Evolutionary conservation across 2,797 vertebrate species (phyloP).

Genomic region (Allobates femoralis): DNA sequence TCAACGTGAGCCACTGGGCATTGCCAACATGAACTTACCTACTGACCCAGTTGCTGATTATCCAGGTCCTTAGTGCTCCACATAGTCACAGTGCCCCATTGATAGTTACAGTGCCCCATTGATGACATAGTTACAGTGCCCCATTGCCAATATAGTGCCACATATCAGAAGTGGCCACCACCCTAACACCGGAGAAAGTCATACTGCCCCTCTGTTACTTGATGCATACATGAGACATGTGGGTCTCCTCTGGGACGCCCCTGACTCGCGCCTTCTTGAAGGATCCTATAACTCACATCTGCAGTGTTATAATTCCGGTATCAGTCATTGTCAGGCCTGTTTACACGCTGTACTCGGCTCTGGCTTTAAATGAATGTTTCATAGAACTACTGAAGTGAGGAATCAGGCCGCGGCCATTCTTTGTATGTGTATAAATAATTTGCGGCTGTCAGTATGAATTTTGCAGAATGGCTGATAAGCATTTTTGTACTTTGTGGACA

Average conservation of each 20-base stretch:
- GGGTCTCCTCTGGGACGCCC: background rate
- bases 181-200: too few relatives aligned
- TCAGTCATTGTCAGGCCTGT: background rate
- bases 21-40: too few relatives aligned
- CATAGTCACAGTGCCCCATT: too few relatives aligned
- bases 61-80: too few relatives aligned
- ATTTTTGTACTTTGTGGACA: background rate
- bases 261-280: background rate
- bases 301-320: background rate
- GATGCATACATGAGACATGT: background rate
- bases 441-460: background rate
- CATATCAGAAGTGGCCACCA: too few relatives aligned
- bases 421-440: slow-evolving; percentile 23
- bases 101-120: too few relatives aligned
- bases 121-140: background rate
- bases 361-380: background rate
- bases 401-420: background rate
- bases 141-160: background rate
- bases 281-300: background rate
- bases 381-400: slow-evolving; percentile 3
- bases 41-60: background rate
- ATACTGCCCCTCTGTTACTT: too few relatives aligned
- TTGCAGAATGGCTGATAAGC: background rate
- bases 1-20: too few relatives aligned
- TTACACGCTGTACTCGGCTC: background rate